Evolutionary conservation across 2,888 invertebrate genomes (phyloP).

Genomic region (Teleogryllus oceanicus): DNA sequence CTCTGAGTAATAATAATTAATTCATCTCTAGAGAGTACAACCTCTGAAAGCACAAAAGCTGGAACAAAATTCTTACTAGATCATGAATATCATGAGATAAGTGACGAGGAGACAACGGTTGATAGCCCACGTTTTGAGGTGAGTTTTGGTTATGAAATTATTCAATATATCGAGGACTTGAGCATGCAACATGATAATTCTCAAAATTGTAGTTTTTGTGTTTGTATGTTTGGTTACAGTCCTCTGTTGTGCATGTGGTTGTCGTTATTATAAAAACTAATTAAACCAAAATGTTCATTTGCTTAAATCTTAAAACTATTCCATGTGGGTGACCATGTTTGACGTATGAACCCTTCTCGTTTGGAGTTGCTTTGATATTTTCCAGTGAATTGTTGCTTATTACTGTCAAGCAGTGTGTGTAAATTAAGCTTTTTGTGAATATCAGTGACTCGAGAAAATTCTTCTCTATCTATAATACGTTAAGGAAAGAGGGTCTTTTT

Average conservation of each 20-base stretch:
- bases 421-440: too few species aligned
- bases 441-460: too few species aligned
- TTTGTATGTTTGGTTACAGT: not conserved
- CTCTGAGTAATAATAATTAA: not conserved
- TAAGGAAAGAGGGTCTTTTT: too few species aligned
- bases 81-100: conserved; percentile 81
- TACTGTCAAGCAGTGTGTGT: too few species aligned
- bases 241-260: not conserved
- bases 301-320: too few species aligned
- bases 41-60: not conserved
- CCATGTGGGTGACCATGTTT: too few species aligned
- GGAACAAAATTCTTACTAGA: conserved; percentile 45
- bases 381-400: too few species aligned
- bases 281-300: too few species aligned
- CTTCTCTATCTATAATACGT: too few species aligned
- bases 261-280: too few species aligned
- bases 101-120: conserved; percentile 63
- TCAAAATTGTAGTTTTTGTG: not conserved
- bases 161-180: not conserved
- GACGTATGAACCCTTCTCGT: too few species aligned
- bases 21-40: not conserved
- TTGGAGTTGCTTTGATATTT: too few species aligned
- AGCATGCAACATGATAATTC: not conserved
- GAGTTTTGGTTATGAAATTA: conserved; percentile 28
- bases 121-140: conserved; percentile 52